Base-by-base conservation (phyloP, 2,888 invertebrate genomes). In the Troides helena region DNA sequence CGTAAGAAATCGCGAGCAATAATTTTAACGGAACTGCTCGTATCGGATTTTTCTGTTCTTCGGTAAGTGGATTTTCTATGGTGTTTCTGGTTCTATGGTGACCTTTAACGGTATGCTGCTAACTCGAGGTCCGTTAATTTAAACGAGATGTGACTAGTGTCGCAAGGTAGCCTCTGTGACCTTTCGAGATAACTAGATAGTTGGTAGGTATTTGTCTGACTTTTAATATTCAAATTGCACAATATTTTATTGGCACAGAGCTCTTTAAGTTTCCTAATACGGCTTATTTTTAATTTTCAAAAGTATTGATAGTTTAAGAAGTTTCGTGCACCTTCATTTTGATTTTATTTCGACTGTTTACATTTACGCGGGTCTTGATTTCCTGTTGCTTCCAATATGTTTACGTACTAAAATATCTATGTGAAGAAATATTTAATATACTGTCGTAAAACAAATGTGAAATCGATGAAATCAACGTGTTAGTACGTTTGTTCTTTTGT, bases 1-100 rank as follows among this genome's bases (percentile, higher is more conserved):
- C 86, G 77, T 73, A 76, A 78, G 75, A 78, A 90, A 90, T 87
- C 85, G 78, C 86, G 81, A 80, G 82, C 82, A 85, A 90, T 86
- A 87, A 84, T 84, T 80, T 81, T 83, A 85, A 85, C 87, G 87
- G 87, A 87, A 87, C 87, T 59, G 46, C 46, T 82, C 78, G 81
- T 78, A 78, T 83, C 82, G 86, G 87, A 88, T 87, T 87, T 81
- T 76, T 81, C 78, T 80, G 80, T 85, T 85, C 76, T 85, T 85
- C 84, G 79, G 81, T 80, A 84, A 84, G 82, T 85, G 76, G 78
- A 75, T 85, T 86, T 84, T 84, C 80, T 85, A 87, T 87, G 85
- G 86, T 85, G 80, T 82, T 83, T 76, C 75, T 74, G 79, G 72
- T 79, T 83, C 62, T 70, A 84, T 85, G 82, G 85, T 81, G 74